Conservation (phyloP, 2,797 vertebrate species). For the Anniella stebbinsi region DNA sequence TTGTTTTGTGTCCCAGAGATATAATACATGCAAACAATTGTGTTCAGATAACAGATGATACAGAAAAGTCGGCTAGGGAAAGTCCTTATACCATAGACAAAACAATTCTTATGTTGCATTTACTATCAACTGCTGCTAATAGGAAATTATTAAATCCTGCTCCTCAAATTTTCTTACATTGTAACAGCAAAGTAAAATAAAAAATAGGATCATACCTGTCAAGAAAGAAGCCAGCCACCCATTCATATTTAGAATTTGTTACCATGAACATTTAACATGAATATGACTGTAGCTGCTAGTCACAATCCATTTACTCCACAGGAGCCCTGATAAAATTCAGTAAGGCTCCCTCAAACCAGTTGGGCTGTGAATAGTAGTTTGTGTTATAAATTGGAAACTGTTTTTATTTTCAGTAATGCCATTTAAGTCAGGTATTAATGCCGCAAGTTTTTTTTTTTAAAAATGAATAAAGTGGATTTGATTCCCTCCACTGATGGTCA, state of each 20-base stretch:
- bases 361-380: constrained; percentile 1
- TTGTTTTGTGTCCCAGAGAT: constrained; percentile 78
- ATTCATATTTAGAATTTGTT: constrained; percentile 66
- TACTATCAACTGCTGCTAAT: constrained; percentile 85
- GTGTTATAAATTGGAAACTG: constrained; percentile 11
- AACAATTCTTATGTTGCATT: constrained; percentile 86
- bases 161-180: constrained; percentile 79
- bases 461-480: constrained; percentile 64
- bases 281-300: neutral
- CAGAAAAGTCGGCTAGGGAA: constrained; percentile 77
- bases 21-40: constrained; percentile 76
- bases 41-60: constrained; percentile 76
- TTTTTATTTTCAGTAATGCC: constrained; percentile 43
- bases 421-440: constrained; percentile 54
- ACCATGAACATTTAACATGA: constrained; percentile 11
- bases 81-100: constrained; percentile 83
- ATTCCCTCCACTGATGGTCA: constrained; percentile 63
- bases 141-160: constrained; percentile 81
- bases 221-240: constrained; percentile 59
- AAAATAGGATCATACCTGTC: constrained; percentile 75
- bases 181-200: constrained; percentile 71
- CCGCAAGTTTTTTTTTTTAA: constrained; percentile 22
- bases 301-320: constrained; percentile 8
- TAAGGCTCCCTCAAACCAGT: neutral
- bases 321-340: constrained; percentile 16